These are phyloP conservation scores for Tortrix viridana DNA, from an alignment of 2,888 invertebrate species.

Conservation along the genomic window DNA sequence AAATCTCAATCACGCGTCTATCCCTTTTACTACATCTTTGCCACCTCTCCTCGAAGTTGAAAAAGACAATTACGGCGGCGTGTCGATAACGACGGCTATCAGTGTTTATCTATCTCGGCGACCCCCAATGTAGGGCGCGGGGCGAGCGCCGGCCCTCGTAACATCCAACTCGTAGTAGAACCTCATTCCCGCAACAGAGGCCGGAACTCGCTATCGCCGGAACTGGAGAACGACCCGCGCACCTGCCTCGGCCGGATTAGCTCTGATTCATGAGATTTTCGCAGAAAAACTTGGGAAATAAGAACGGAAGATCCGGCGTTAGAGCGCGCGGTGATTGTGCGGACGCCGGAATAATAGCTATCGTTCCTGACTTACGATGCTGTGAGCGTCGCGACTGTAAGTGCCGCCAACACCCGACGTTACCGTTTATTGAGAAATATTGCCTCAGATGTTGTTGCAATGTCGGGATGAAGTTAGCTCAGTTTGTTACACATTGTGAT, in stretches of 20 bases:
- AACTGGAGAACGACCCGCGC: constrained; percentile 9
- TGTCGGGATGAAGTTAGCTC: not conserved
- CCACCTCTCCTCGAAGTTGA: constrained; percentile 9
- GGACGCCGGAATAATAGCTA: constrained; percentile 27
- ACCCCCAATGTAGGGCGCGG: constrained; percentile 31
- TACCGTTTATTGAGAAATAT: constrained; percentile 1
- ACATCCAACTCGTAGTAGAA: constrained; percentile 15
- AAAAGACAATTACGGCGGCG: constrained; percentile 34
- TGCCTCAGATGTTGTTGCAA: not conserved
- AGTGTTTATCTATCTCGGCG: constrained; percentile 34
- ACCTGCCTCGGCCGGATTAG: constrained; percentile 25
- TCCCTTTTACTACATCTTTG: not conserved
- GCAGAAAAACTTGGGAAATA: constrained; percentile 21
- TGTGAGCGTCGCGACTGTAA: not conserved
- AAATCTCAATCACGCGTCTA: not conserved
- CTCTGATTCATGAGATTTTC: constrained; percentile 5
- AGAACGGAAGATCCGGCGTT: constrained; percentile 2
- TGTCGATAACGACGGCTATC: constrained; percentile 35
- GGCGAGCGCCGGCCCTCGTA: constrained; percentile 21
- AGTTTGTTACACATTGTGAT: too few species aligned
- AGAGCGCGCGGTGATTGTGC: constrained; percentile 20
- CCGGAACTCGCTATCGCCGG: constrained; percentile 20
- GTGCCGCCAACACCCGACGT: not conserved
- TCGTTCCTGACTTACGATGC: constrained; percentile 16
- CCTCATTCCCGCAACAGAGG: constrained; percentile 16